Evolutionary conservation across 92 coral and sea anemone species (phyloP), one percentile per base, ranked within the genome.

Genomic region (Epizoanthus illoricatus): DNA sequence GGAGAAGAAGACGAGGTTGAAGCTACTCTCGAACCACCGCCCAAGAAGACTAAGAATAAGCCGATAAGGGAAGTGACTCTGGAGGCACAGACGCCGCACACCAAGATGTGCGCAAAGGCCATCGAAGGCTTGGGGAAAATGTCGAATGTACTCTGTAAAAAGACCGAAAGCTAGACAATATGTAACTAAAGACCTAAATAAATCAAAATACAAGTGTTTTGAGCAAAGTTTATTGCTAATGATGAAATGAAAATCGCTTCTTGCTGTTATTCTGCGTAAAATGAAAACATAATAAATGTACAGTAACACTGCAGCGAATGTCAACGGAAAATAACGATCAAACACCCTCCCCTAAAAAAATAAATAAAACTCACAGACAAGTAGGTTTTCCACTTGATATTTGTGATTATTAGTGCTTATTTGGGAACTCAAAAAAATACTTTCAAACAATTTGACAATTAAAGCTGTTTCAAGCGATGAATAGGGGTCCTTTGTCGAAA

Each of bases 191-290:
- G 65, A 60, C 65, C 65, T 60, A 60, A 60, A 60, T 58, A 58
- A 58, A 58, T 58, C 63, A 58, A 58, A 58, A 58, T 58, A 58
- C 64, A 59, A 17, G 64, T 59, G 65, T 61, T 61, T 61, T 61
- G 65, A 61, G 65, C 19, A 61, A 28, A 61, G 20, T 61, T 61
- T 61, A 61, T 61, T 61, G 24, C 65, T 18, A 17, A 61, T 61
- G 65, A 61, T 61, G 65, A 61, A 61, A 61, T 61, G 65, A 17
- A 61, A 61, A 61, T 61, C 65, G 20, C 65, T 61, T 61, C 65
- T 61, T 61, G 65, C 65, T 61, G 65, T 61, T 61, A 17, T 18
- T 61, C 65, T 61, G n/a, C 7, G 65, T 61, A 61, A 61, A 16
- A 61, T 61, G 65, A 61, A 61, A 61, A 61, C 65, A 61, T 61